Evolutionary conservation across 2,113 vertebrate genomes (phyloP), one percentile per base, ranked within the genome.

Genomic region (Sorex fumeus): DNA sequence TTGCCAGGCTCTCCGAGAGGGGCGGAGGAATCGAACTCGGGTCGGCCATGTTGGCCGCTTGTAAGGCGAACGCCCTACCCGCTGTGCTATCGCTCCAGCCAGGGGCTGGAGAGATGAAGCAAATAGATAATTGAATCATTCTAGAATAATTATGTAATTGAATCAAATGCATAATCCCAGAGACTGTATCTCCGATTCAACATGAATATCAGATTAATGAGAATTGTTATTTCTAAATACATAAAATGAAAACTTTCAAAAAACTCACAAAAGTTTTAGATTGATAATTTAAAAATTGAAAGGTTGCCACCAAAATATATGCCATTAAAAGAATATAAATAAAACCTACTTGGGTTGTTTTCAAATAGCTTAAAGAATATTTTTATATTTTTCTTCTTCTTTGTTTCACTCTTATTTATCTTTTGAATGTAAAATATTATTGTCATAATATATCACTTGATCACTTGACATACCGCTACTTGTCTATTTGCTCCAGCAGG

Each of bases 171-270:
- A 19, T 66, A 84, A 84, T 28, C n/a, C 43, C 40, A 32, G 30
- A 40, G 40, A 40, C 7, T 40, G 7, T 40, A 40, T 40, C 40
- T 40, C 40, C 3, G 80, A 84, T 18, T 40, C 40, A 40, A 4
- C n/a, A 53, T 95, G 23, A 81, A 71, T 47, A 43, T 69, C 27
- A 84, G 34, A 88, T 66, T 43, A 82, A 93, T 84, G 53, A 84
- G 78, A 77, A 85, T 34, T 72, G 7, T 75, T 72, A 6, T 75
- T 66, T 80, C 28, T 69, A 30, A 74, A 81, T 92, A 84, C 79
- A 53, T 2, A 8, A 84, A 87, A 67, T 53, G 34, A 93, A 93
- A 93, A 64, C 30, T 57, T 77, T 78, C 4, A 3, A 8, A 94
- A 87, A 5, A 47, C 32, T 84, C 21, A 60, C 8, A 89, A 72